Conservation (phyloP, 2,797 vertebrate genomes). For the Malacoraja senta region DNA sequence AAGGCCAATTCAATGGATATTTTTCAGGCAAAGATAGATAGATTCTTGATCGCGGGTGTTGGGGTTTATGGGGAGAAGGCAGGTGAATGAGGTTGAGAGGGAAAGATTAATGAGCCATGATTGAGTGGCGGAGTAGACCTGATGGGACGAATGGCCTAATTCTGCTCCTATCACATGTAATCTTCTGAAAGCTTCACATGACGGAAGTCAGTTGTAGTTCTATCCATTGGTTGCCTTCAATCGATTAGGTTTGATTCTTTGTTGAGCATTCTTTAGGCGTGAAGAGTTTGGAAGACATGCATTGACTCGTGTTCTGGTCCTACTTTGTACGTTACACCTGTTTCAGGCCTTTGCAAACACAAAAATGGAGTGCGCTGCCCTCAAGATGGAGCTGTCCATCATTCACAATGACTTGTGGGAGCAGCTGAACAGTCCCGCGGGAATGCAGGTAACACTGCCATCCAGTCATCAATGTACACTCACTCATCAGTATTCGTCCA, state of each 20-base stretch:
- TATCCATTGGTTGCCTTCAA: neutral
- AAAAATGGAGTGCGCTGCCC: slow-evolving; percentile 76
- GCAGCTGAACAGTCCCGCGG: slow-evolving; percentile 73
- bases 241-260: neutral
- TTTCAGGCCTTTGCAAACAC: slow-evolving; percentile 73
- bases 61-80: no score
- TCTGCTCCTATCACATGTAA: no score
- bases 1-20: no score
- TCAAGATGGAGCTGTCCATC: slow-evolving; percentile 81
- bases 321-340: neutral
- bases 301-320: slow-evolving; percentile 27
- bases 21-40: no score
- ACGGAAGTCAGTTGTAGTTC: neutral
- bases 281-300: neutral
- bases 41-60: no score
- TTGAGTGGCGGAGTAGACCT: no score
- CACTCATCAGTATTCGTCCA: neutral
- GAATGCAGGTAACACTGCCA: slow-evolving; percentile 68
- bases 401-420: slow-evolving; percentile 92
- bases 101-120: no score
- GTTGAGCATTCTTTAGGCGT: neutral
- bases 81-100: no score
- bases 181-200: neutral
- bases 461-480: neutral
- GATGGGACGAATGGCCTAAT: no score